phyloP scores from a whole-genome alignment of 2,113 vertebrate genomes.

The Ageneiosus marmoratus region DNA sequence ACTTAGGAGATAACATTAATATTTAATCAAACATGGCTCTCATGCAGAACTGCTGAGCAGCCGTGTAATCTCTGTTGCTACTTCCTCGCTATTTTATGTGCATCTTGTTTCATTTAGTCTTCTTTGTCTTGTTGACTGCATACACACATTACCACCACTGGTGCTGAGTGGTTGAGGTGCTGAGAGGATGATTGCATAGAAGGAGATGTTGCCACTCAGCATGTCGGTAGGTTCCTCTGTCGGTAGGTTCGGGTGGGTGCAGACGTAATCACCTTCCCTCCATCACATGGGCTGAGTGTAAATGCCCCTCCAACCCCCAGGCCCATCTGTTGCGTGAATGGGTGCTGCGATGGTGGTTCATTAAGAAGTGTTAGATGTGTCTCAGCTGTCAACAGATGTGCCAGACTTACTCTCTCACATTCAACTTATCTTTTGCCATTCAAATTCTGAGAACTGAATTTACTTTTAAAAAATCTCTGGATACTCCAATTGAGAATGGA shows the following conservation, averaged over 20 bases:
- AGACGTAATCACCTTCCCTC: constrained; percentile 34
- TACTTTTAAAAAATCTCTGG: constrained; percentile 10
- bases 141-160: not conserved
- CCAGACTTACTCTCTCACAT: constrained; percentile 55
- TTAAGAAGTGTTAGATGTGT: constrained; percentile 57
- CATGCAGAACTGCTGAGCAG: constrained; percentile 36
- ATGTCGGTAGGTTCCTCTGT: constrained; percentile 3
- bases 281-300: constrained; percentile 51
- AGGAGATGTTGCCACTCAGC: constrained; percentile 15
- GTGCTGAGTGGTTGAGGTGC: not conserved
- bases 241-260: constrained; percentile 19
- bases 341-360: constrained; percentile 50
- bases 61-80: constrained; percentile 28
- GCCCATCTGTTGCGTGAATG: constrained; percentile 57
- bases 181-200: constrained; percentile 2
- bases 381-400: constrained; percentile 50
- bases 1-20: constrained; percentile 34
- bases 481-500: not conserved
- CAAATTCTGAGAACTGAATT: constrained; percentile 29
- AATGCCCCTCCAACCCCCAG: constrained; percentile 30
- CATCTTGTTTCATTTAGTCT: constrained; percentile 23
- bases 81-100: not conserved
- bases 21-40: constrained; percentile 36
- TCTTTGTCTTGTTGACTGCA: constrained; percentile 12
- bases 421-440: constrained; percentile 31